A percentile compares a stretch with the other conserved stretches of the same genome.
phyloP scores from a whole-genome alignment of 2,888 invertebrate species.

The Epinotia demarniana region DNA sequence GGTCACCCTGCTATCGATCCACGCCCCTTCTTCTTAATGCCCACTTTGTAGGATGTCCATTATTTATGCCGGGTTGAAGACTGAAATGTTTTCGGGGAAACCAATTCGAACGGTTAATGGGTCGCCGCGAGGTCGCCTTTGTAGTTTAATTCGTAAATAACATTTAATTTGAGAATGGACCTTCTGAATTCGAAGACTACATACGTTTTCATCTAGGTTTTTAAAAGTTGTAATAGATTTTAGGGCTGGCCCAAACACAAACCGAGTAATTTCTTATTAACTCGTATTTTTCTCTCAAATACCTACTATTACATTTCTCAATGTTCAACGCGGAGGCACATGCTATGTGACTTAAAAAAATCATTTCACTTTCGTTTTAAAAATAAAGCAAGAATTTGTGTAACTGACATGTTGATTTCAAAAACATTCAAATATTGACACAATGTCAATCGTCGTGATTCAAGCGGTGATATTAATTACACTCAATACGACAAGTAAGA shows the following conservation, averaged over 20 bases:
- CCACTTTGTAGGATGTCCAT: constrained; percentile 78
- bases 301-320: no score
- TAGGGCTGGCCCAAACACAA: constrained; percentile 23
- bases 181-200: constrained; percentile 44
- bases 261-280: neutral
- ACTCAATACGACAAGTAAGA: no score
- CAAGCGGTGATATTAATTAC: no score
- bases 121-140: constrained; percentile 38
- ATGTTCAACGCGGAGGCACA: no score
- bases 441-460: no score
- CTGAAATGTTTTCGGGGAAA: constrained; percentile 39
- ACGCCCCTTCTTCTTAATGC: constrained; percentile 77
- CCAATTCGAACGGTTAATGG: constrained; percentile 44
- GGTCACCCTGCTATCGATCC: constrained; percentile 73
- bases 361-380: no score
- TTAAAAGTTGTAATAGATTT: constrained; percentile 18
- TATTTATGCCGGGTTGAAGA: constrained; percentile 71
- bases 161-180: constrained; percentile 40
- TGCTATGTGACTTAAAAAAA: no score
- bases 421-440: no score
- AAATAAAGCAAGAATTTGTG: no score
- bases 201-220: constrained; percentile 20
- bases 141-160: constrained; percentile 41
- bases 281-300: neutral
- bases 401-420: no score